Base-by-base conservation (phyloP, 2,888 invertebrate species). In the Dimorphilus gyrociliatus region DNA sequence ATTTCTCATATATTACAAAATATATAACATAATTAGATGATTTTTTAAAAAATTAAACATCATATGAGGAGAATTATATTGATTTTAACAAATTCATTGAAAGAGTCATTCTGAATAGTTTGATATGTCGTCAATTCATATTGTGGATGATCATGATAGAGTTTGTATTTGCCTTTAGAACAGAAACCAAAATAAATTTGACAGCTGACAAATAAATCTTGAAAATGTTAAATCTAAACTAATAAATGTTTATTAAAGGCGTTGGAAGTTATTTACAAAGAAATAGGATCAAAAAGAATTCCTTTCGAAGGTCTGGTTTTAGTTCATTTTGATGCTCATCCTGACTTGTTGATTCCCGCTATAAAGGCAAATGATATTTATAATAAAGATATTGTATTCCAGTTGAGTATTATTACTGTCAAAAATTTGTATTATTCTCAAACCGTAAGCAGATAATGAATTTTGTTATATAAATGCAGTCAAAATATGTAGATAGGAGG, bases 321-420 rank as follows among this genome's bases (percentile, higher is more conserved):
- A 33, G 63, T 88, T 19, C 86, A 88, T 58, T 73, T 88, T 43
- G 88, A 88, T 60, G 81, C 86, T 0, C 88, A 88, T 65, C 86
- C 86, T 4, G 88, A 88, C 53, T 72, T 88, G 72, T 71, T 84
- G 12, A 72, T 86, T 45, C 79, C 84, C 23, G 69, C 73, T 41
- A 72, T 86, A 68, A 69, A 71, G 34, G 78, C 81, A 5, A 74
- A 75, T 36, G 70, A 70, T 25, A 78, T 81, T 8, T 77, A 71
- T 47, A 72, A 80, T 26, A 79, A 78, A 56, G 65, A 75, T 36
- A 64, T 43, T 19, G 39, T 63, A n/a, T 55, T 53, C 38, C 47
- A 49, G 60, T 61, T n/a, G n/a, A n/a, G n/a, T n/a, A n/a, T n/a
- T n/a, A n/a, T n/a, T n/a, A n/a, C n/a, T n/a, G n/a, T n/a, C n/a